Conservation (phyloP, 2,797 vertebrate genomes). For the Oreortyx pictus region DNA sequence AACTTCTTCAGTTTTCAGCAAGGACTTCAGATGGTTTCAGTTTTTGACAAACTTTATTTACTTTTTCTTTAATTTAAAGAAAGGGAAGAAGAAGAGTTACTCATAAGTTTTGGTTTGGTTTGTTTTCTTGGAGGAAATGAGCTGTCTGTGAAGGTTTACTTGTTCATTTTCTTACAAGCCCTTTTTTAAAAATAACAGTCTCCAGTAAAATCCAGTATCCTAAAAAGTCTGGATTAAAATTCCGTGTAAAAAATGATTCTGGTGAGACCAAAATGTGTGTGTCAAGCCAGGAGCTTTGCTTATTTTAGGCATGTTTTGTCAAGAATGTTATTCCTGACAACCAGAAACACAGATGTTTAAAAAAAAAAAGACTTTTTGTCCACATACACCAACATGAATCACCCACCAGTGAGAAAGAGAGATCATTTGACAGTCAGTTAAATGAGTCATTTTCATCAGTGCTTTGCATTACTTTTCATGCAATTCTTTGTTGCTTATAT, state of each 20-base stretch:
- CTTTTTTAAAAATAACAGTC: neutral
- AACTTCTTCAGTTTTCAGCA: neutral
- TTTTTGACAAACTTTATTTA: constrained; percentile 1
- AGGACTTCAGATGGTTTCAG: neutral
- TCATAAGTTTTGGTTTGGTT: neutral
- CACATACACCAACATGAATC: constrained; percentile 22
- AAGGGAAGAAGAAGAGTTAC: neutral
- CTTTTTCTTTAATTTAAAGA: neutral
- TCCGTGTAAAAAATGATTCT: neutral
- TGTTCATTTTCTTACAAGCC: neutral
- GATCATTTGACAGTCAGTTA: constrained; percentile 9
- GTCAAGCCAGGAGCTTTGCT: constrained; percentile 2
- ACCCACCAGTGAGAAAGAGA: neutral
- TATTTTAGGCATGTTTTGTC: constrained; percentile 5
- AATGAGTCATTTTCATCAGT: constrained; percentile 35
- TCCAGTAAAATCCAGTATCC: neutral
- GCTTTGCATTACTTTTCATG: constrained; percentile 45
- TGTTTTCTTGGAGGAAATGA: neutral
- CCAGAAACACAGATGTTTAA: constrained; percentile 16
- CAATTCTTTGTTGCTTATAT: constrained; percentile 20
- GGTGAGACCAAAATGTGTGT: neutral
- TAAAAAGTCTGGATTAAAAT: neutral
- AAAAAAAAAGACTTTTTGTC: constrained; percentile 1
- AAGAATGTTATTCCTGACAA: constrained; percentile 3
- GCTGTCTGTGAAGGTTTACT: neutral